These are phyloP conservation scores for Drosophila heteroneura DNA, from an alignment of 2,888 invertebrate species.

Conservation along the genomic window DNA sequence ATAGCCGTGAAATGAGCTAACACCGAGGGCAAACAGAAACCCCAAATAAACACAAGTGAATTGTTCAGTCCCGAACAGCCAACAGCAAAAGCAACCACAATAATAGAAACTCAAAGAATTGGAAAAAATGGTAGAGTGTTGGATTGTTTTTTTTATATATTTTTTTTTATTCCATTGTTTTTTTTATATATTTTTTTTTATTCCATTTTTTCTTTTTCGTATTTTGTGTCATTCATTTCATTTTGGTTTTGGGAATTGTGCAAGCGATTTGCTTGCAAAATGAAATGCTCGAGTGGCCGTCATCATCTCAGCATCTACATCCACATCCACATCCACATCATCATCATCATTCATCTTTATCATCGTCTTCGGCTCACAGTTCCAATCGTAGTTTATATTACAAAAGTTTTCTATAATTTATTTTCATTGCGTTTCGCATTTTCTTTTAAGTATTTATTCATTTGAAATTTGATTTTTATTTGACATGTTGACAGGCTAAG, in stretches of 20 bases:
- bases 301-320: conserved; percentile 19
- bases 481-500: conserved; percentile 75
- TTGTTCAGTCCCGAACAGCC: conserved; percentile 29
- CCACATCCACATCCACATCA: conserved; percentile 28
- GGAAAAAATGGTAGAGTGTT: conserved; percentile 25
- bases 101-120: conserved; percentile 30
- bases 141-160: conserved; percentile 7
- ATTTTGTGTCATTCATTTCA: conserved; percentile 48
- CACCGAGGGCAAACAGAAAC: conserved; percentile 68
- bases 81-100: conserved; percentile 25
- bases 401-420: conserved; percentile 78
- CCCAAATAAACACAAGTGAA: conserved; percentile 69
- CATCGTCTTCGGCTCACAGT: conserved; percentile 21
- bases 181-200: conserved; percentile 1
- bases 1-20: conserved; percentile 66
- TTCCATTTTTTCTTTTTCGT: conserved; percentile 4
- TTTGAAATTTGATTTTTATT: conserved; percentile 82
- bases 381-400: conserved; percentile 73
- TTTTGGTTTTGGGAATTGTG: conserved; percentile 68
- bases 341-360: conserved; percentile 23
- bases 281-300: conserved; percentile 50
- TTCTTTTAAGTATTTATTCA: conserved; percentile 69
- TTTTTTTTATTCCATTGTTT: conserved; percentile 5
- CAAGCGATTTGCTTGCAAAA: conserved; percentile 63
- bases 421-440: conserved; percentile 76